Percentiles rank a stretch among this genome's conserved stretches.
phyloP scores from a whole-genome alignment of 2,888 invertebrate genomes.

The Andrena flavipes region DNA sequence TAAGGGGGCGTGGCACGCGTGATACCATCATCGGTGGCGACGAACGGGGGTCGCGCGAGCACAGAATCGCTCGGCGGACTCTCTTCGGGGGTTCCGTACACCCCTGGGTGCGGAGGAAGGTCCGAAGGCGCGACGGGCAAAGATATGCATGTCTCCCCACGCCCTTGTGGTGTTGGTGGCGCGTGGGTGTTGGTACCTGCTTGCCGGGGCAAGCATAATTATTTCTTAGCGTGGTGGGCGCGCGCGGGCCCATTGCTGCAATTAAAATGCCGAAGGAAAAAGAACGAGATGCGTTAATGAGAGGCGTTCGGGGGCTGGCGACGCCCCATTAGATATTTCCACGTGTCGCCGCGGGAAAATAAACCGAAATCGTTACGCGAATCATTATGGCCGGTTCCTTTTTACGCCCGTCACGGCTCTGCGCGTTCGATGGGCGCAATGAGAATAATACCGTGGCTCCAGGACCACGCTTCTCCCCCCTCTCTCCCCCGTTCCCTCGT shows the following conservation, averaged over 20 bases:
- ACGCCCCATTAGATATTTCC: slow-evolving; percentile 71
- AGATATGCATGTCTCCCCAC: not conserved
- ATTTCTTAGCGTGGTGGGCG: slow-evolving; percentile 71
- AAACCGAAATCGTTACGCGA: slow-evolving; percentile 64
- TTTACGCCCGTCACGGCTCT: slow-evolving; percentile 20
- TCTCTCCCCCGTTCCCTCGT: not conserved
- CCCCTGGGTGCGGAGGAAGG: slow-evolving; percentile 48
- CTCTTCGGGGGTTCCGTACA: slow-evolving; percentile 61
- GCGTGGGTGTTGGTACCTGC: slow-evolving; percentile 46
- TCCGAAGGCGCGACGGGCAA: slow-evolving; percentile 25
- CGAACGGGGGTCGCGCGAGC: slow-evolving; percentile 64
- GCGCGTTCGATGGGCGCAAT: slow-evolving; percentile 50
- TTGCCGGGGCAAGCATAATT: slow-evolving; percentile 67
- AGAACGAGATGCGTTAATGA: slow-evolving; percentile 70
- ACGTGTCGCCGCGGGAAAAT: slow-evolving; percentile 58
- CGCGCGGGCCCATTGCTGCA: slow-evolving; percentile 68
- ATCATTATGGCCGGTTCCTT: slow-evolving; percentile 58
- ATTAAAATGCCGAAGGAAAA: slow-evolving; percentile 72
- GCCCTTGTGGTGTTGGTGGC: slow-evolving; percentile 8
- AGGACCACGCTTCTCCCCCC: not conserved
- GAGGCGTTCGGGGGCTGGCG: slow-evolving; percentile 49
- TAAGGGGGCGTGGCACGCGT: slow-evolving; percentile 75
- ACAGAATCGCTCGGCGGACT: slow-evolving; percentile 54
- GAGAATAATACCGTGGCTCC: slow-evolving; percentile 46
- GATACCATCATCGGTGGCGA: slow-evolving; percentile 56